These are phyloP conservation scores for Bombyx huttoni DNA, from an alignment of 2,888 invertebrate genomes.

Conservation along the genomic window DNA sequence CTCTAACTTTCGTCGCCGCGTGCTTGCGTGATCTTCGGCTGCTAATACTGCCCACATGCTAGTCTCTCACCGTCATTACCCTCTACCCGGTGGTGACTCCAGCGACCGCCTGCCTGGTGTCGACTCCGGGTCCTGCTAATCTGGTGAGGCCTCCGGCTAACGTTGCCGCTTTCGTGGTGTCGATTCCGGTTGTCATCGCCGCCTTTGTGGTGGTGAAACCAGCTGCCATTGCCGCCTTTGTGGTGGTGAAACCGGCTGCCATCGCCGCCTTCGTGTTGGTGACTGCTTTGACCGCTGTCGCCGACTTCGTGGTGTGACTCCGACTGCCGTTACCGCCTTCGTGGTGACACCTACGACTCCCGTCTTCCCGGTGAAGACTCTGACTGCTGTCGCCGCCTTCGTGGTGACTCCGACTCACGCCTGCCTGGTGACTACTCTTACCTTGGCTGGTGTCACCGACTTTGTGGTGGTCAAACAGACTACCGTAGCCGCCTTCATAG, in stretches of 20 bases:
- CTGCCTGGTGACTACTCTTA: background rate
- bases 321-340: too few relatives aligned
- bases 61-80: background rate
- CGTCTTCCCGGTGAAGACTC: background rate
- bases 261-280: too few relatives aligned
- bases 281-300: too few relatives aligned
- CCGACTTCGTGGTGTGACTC: too few relatives aligned
- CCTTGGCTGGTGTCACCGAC: background rate
- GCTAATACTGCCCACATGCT: background rate
- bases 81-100: background rate
- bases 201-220: background rate
- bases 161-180: too few relatives aligned
- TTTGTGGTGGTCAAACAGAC: background rate
- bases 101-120: background rate
- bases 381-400: background rate
- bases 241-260: too few relatives aligned
- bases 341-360: background rate
- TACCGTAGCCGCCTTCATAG: background rate
- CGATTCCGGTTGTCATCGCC: too few relatives aligned
- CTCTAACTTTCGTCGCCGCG: background rate
- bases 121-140: background rate
- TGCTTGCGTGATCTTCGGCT: background rate
- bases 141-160: too few relatives aligned
- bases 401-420: background rate
- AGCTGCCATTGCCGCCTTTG: too few relatives aligned